Evolutionary conservation across 2,113 vertebrate genomes (phyloP).

Genomic region (Pandion haliaetus): DNA sequence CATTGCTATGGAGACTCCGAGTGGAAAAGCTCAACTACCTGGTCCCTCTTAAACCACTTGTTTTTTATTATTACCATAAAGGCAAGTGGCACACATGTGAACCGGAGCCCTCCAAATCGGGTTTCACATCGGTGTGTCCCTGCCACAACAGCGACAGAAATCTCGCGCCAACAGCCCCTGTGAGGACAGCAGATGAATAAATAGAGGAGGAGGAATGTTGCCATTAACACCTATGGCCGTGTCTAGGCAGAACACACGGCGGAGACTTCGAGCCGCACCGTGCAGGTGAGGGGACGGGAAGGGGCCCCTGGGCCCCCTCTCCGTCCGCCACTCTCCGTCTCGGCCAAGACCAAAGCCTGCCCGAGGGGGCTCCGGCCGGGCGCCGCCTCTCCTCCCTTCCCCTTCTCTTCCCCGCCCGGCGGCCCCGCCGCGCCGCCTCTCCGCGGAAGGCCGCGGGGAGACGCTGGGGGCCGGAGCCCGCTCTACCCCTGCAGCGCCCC

Average conservation of each 20-base stretch:
- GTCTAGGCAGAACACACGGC: neutral
- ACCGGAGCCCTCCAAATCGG: neutral
- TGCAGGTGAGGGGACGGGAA: neutral
- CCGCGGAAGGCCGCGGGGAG: neutral
- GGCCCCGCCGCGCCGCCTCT: neutral
- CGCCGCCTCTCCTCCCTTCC: too few relatives aligned
- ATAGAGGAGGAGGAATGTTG: neutral
- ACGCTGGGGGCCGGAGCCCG: neutral
- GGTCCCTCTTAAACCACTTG: neutral
- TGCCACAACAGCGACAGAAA: neutral
- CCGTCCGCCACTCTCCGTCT: neutral
- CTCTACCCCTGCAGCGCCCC: neutral
- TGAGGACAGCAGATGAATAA: neutral
- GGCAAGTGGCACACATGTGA: neutral
- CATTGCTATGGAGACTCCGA: neutral
- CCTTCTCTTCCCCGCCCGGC: too few relatives aligned
- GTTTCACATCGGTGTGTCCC: neutral
- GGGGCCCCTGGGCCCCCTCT: neutral
- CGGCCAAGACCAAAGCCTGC: neutral
- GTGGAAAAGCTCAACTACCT: neutral
- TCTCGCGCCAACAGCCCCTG: neutral
- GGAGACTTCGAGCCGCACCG: neutral
- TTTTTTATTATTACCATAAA: neutral
- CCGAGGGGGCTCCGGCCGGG: neutral
- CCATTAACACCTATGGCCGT: neutral